These are phyloP conservation scores for Salarias fasciatus DNA, from an alignment of 2,797 vertebrate species.

Conservation along the genomic window DNA sequence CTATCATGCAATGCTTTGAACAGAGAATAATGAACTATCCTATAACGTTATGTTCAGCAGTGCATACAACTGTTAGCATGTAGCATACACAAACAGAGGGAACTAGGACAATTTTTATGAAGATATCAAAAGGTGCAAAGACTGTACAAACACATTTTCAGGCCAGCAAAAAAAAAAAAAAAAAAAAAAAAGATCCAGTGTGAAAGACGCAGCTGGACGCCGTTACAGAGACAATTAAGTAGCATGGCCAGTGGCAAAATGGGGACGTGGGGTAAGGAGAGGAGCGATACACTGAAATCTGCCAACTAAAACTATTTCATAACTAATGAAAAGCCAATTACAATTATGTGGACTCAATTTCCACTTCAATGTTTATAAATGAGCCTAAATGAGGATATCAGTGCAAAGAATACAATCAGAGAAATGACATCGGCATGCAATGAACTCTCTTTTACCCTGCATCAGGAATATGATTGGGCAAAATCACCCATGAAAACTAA, in stretches of 20 bases:
- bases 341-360: not conserved
- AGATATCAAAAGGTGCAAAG: conserved; percentile 7
- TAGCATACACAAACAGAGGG: not conserved
- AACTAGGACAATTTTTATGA: conserved; percentile 1
- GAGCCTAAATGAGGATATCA: not conserved
- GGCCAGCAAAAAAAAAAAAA: not conserved
- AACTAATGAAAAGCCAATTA: conserved; percentile 6
- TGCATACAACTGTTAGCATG: too few species aligned
- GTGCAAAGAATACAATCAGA: not conserved
- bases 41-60: too few species aligned
- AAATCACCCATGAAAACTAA: not conserved
- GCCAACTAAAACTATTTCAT: not conserved
- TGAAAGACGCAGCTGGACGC: conserved; percentile 13
- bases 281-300: not conserved
- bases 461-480: not conserved
- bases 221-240: conserved; percentile 14
- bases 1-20: too few species aligned
- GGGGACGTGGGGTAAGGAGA: not conserved
- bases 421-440: not conserved
- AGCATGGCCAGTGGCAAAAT: conserved; percentile 13
- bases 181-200: conserved; percentile 14
- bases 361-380: not conserved
- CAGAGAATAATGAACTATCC: too few species aligned
- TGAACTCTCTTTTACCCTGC: not conserved
- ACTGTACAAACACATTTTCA: conserved; percentile 2